phyloP scores from a whole-genome alignment of 2,113 vertebrate genomes.

The Pitta sordida region DNA sequence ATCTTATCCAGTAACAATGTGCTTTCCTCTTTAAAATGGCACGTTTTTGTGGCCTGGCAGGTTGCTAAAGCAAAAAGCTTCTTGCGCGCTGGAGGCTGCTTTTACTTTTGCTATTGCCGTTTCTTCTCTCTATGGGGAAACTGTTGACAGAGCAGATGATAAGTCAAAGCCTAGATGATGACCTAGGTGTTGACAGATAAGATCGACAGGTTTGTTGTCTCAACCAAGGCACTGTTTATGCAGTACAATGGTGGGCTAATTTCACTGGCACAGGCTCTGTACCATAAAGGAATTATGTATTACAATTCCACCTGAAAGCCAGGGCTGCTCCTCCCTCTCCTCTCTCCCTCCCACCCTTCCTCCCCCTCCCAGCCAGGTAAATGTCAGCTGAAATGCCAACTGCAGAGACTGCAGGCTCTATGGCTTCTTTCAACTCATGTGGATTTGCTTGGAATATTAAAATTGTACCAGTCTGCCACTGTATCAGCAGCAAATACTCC shows the following conservation, averaged over 20 bases:
- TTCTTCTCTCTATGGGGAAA: neutral
- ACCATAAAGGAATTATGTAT: neutral
- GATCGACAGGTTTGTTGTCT: constrained; percentile 17
- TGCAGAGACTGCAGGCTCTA: neutral
- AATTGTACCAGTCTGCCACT: neutral
- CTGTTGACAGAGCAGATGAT: constrained; percentile 25
- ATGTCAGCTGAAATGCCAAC: neutral
- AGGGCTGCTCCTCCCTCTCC: neutral
- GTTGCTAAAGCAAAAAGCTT: neutral
- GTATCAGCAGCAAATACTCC: neutral
- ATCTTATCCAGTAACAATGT: neutral
- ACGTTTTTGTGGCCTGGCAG: neutral
- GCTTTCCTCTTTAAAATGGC: neutral
- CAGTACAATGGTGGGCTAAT: neutral
- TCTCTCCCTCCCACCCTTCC: neutral
- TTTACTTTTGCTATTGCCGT: neutral
- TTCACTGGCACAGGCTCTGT: neutral
- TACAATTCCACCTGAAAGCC: neutral
- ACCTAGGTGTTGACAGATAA: constrained; percentile 41
- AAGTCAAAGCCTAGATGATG: constrained; percentile 6
- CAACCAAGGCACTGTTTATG: neutral
- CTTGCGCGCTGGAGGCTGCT: neutral
- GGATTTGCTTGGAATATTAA: neutral
- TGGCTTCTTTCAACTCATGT: neutral
- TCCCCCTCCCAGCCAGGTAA: neutral